These are phyloP conservation scores for Monochamus saltuarius DNA, from an alignment of 1,140 invertebrate genomes.

Conservation along the genomic window DNA sequence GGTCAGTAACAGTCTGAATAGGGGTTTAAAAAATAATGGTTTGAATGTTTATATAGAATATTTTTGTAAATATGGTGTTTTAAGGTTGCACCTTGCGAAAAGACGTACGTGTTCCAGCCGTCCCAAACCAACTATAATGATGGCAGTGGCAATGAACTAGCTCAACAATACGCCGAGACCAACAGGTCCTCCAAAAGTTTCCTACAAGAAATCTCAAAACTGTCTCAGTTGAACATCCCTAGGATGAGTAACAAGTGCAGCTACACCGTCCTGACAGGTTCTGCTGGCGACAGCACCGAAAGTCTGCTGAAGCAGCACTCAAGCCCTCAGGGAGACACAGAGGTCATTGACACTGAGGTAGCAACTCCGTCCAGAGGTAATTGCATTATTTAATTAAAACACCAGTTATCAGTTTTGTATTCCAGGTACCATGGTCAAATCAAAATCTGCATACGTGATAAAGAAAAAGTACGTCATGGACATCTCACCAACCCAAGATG, in stretches of 20 bases:
- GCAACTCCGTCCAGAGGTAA: constrained; percentile 43
- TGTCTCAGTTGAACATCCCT: constrained; percentile 72
- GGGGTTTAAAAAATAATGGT: no score
- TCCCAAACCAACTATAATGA: constrained; percentile 51
- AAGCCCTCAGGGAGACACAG: constrained; percentile 33
- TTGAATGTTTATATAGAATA: no score
- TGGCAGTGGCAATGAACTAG: constrained; percentile 39
- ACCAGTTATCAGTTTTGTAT: constrained; percentile 17
- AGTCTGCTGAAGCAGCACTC: constrained; percentile 56
- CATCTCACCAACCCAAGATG: constrained; percentile 33
- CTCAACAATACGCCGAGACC: constrained; percentile 33
- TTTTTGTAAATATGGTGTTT: no score
- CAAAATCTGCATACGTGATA: constrained; percentile 63
- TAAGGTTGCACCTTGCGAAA: constrained; percentile 46
- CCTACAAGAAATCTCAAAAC: constrained; percentile 67
- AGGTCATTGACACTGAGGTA: constrained; percentile 37
- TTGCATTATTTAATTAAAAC: neutral
- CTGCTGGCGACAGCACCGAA: constrained; percentile 67
- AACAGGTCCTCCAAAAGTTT: constrained; percentile 35
- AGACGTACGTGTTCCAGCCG: constrained; percentile 52
- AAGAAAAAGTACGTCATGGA: constrained; percentile 51
- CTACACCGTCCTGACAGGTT: constrained; percentile 65
- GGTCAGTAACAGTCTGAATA: no score
- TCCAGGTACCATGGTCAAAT: constrained; percentile 59
- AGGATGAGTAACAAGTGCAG: constrained; percentile 68